Base-by-base conservation (phyloP, 2,888 invertebrate genomes). In the Subacronicta megacephala region DNA sequence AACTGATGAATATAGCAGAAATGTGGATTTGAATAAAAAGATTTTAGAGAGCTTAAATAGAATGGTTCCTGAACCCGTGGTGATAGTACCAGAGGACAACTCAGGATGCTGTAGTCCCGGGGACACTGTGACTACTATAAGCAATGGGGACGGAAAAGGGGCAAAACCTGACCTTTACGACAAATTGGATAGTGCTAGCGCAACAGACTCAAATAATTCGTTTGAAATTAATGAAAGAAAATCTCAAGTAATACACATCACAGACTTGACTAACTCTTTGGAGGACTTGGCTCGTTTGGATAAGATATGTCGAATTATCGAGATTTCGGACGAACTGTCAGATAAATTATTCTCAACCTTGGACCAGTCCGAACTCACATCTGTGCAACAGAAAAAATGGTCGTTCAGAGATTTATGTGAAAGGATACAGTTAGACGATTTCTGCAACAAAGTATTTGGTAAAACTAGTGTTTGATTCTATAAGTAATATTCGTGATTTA, bases 281-380 rank as follows among this genome's bases (percentile, higher is more conserved):
- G 93, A 93, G 23, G 92, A 94, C 67, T 71, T 94, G 42, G 78
- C 79, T 1, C 85, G 88, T 7, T 80, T 94, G 33, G 92, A 93
- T 54, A 92, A 92, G 75, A 90, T 94, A 54, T 93, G 93, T 63
- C 84, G 85, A 55, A 92, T 93, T 7, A 92, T 94, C n/a, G 93
- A 94, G 79, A 93, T 93, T 59, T 93, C 94, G 1, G 93, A 94
- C 49, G 93, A 94, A 52, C 49, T 93, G 7, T 93, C 94, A 0
- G 88, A 93, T 55, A 80, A 87, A 73, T 72, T 94, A 38, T 90
- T 94, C 62, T 87, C 90, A 3, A 64, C 76, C 13, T 76, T 93
- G 5, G 79, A 88, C 45, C 72, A 70, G 12, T 38, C 29, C 1
- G 56, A 62, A 1, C 31, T 72, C 3, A 69, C 6, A 3, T 36